Evolutionary conservation across 1,140 invertebrate species (phyloP).

Genomic region (Teleopsis dalmanni): DNA sequence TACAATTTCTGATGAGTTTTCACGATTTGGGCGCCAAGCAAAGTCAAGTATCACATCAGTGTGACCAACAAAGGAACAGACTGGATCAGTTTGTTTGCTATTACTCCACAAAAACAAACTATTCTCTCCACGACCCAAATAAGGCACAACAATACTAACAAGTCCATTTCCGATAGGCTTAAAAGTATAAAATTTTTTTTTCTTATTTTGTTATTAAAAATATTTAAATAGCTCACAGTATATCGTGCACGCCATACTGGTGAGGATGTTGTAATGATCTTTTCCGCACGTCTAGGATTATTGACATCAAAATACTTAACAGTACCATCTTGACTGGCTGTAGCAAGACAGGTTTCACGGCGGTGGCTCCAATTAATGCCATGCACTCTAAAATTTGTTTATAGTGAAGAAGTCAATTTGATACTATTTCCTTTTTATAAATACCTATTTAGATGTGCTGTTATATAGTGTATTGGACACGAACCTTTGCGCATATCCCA

Average conservation of each 20-base stretch:
- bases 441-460: conserved; percentile 75
- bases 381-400: conserved; percentile 57
- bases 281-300: conserved; percentile 73
- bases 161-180: conserved; percentile 88
- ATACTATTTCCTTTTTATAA: not conserved
- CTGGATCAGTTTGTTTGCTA: conserved; percentile 58
- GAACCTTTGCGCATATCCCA: conserved; percentile 90
- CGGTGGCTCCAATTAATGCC: conserved; percentile 89
- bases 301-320: conserved; percentile 92
- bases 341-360: conserved; percentile 79
- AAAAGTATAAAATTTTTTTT: conserved; percentile 11
- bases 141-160: conserved; percentile 81
- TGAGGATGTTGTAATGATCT: conserved; percentile 71
- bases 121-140: conserved; percentile 69
- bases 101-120: conserved; percentile 76
- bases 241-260: conserved; percentile 92
- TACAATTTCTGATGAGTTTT: conserved; percentile 32
- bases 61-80: conserved; percentile 85
- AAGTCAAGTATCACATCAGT: conserved; percentile 91
- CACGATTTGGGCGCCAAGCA: conserved; percentile 70
- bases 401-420: not conserved
- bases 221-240: conserved; percentile 52
- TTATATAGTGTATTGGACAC: conserved; percentile 82
- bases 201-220: not conserved
- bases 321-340: conserved; percentile 87